A percentile compares a stretch with the other conserved stretches of the same genome.
Evolutionary conservation across 2,113 vertebrate genomes (phyloP).

Genomic region (Xenopus borealis): DNA sequence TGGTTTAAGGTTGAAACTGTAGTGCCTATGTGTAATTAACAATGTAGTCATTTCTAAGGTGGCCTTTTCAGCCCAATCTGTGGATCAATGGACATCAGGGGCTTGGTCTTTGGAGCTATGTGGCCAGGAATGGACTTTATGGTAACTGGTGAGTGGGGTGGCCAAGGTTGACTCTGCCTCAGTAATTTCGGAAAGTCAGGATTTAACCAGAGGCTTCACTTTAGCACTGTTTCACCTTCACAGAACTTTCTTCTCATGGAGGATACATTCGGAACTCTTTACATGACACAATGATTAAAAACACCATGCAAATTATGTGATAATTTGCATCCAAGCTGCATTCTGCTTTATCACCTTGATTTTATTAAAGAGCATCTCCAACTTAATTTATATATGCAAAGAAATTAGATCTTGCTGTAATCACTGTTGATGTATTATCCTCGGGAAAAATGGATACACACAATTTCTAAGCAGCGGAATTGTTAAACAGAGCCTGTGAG

Average conservation of each 20-base stretch:
- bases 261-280: slow-evolving; percentile 8
- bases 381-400: slow-evolving; percentile 30
- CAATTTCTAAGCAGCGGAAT: slow-evolving; percentile 5
- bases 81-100: too few relatives aligned
- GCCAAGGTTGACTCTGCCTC: too few relatives aligned
- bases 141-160: too few relatives aligned
- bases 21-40: too few relatives aligned
- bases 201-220: not conserved
- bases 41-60: too few relatives aligned
- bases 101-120: too few relatives aligned
- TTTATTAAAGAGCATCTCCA: slow-evolving; percentile 32
- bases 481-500: not conserved
- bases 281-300: slow-evolving; percentile 34
- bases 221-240: slow-evolving; percentile 19
- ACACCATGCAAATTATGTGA: slow-evolving; percentile 19
- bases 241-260: not conserved
- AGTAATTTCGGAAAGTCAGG: not conserved
- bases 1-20: too few relatives aligned
- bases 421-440: slow-evolving; percentile 22
- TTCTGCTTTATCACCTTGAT: slow-evolving; percentile 31
- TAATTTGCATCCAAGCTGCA: slow-evolving; percentile 31
- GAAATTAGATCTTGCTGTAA: slow-evolving; percentile 19
- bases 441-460: not conserved
- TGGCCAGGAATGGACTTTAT: too few relatives aligned
- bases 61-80: too few relatives aligned